Evolutionary conservation across 2,888 invertebrate genomes (phyloP).

Genomic region (Limenitis camilla): DNA sequence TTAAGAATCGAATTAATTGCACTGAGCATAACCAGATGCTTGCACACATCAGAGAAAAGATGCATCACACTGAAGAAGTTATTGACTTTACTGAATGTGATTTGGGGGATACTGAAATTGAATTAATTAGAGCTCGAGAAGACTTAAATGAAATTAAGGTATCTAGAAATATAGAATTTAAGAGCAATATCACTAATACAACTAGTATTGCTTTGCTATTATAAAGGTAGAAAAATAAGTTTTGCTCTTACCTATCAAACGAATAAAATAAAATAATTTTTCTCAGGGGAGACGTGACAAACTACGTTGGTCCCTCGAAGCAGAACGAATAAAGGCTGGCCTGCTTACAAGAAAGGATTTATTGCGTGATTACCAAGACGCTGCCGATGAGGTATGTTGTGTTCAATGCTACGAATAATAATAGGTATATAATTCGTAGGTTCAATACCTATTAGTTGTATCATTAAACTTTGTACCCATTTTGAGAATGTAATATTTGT

Average conservation of each 20-base stretch:
- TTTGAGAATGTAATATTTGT: too few relatives aligned
- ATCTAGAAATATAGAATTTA: constrained; percentile 7
- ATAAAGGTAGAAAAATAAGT: too few relatives aligned
- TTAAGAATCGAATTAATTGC: constrained; percentile 58
- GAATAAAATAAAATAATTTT: too few relatives aligned
- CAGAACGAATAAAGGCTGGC: constrained; percentile 56
- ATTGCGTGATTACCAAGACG: constrained; percentile 59
- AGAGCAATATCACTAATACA: too few relatives aligned
- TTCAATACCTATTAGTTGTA: too few relatives aligned
- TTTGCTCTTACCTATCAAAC: too few relatives aligned
- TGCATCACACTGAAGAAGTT: constrained; percentile 66
- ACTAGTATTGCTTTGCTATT: too few relatives aligned
- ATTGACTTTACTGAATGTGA: constrained; percentile 62
- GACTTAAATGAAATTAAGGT: constrained; percentile 56
- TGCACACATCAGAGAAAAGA: constrained; percentile 67
- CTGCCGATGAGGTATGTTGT: constrained; percentile 49
- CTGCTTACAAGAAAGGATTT: constrained; percentile 59
- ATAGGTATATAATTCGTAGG: neutral
- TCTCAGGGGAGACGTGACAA: constrained; percentile 51
- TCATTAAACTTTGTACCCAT: too few relatives aligned
- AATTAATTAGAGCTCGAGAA: constrained; percentile 54
- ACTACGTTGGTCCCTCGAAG: constrained; percentile 53
- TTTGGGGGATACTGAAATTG: constrained; percentile 59
- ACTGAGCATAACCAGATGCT: constrained; percentile 66
- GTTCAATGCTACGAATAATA: constrained; percentile 16